Percentiles rank a stretch among this genome's conserved stretches.
Evolutionary conservation across 2,113 vertebrate genomes (phyloP).

Genomic region (Athene noctua): DNA sequence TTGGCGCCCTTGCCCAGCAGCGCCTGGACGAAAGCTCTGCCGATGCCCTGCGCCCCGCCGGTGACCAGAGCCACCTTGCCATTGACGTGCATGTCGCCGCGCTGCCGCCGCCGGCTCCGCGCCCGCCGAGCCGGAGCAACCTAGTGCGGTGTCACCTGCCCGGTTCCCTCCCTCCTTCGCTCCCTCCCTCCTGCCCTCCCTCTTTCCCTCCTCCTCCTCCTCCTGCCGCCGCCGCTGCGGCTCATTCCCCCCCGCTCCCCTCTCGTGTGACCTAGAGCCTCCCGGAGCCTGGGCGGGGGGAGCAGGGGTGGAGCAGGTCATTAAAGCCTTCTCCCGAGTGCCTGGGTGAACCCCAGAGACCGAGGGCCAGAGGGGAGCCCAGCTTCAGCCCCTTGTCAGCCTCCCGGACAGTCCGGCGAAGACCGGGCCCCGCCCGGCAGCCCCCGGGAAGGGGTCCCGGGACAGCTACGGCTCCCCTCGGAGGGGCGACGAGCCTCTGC

Average conservation of each 20-base stretch:
- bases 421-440: rapidly evolving
- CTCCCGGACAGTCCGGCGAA: background rate
- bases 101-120: background rate
- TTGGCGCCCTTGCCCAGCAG: conserved; percentile 85
- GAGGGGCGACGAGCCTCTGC: background rate
- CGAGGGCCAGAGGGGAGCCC: background rate
- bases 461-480: background rate
- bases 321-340: background rate
- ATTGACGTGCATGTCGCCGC: conserved; percentile 81
- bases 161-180: background rate
- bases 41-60: conserved; percentile 96
- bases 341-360: background rate
- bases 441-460: too few species aligned
- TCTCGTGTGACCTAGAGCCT: background rate
- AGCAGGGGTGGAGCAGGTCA: background rate
- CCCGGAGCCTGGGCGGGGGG: background rate
- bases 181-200: background rate
- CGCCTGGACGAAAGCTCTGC: conserved; percentile 81
- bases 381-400: background rate
- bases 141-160: conserved; percentile 21
- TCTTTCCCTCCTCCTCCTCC: background rate
- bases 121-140: background rate
- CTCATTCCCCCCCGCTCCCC: background rate
- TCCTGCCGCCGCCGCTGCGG: background rate
- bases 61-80: conserved; percentile 95